Evolutionary conservation across 2,888 invertebrate species (phyloP).

Genomic region (Perizoma affinitatum): DNA sequence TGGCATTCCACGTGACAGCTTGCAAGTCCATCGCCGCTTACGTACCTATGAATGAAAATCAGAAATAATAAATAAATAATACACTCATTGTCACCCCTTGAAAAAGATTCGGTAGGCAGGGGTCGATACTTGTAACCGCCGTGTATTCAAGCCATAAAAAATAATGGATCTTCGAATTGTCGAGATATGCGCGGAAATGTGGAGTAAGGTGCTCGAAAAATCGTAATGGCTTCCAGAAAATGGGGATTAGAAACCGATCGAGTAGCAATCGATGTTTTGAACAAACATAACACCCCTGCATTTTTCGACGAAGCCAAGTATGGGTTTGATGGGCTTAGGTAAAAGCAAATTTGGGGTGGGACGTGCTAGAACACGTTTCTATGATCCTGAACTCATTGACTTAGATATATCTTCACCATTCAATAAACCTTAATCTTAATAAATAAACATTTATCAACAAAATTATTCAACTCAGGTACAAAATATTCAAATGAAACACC

Average conservation of each 20-base stretch:
- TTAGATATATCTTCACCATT: too few species aligned
- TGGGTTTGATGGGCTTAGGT: conserved; percentile 3
- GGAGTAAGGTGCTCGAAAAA: conserved; percentile 80
- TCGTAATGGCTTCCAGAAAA: conserved; percentile 81
- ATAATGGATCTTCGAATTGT: conserved; percentile 83
- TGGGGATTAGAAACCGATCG: conserved; percentile 83
- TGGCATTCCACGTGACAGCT: too few species aligned
- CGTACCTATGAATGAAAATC: too few species aligned
- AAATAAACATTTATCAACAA: too few species aligned
- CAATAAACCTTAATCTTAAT: too few species aligned
- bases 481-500: background rate
- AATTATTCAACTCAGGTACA: too few species aligned
- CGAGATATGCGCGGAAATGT: conserved; percentile 83
- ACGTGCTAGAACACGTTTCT: too few species aligned
- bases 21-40: too few species aligned
- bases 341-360: too few species aligned
- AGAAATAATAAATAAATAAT: conserved; percentile 19
- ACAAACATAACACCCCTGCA: conserved; percentile 58
- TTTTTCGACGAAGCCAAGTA: conserved; percentile 18
- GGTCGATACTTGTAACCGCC: conserved; percentile 71
- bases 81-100: conserved; percentile 58
- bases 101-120: conserved; percentile 63
- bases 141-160: conserved; percentile 82
- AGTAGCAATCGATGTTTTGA: conserved; percentile 72
- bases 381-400: too few species aligned